These are phyloP conservation scores for Apostichopus japonicus DNA, from an alignment of 35 echinoderm and acorn worm species.

Conservation along the genomic window DNA sequence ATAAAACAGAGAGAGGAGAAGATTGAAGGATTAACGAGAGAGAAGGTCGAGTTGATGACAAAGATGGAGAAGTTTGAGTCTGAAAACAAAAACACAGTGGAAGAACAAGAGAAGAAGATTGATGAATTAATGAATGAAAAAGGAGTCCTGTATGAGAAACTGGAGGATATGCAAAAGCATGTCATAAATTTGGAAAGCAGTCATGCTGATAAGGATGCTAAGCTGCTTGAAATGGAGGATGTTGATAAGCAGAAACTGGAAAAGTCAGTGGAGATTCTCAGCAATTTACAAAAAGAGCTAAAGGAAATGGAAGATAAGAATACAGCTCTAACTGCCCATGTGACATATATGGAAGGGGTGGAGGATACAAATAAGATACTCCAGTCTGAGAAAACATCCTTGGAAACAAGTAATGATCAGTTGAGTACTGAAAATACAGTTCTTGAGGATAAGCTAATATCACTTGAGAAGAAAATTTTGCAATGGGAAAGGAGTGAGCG, in stretches of 20 bases:
- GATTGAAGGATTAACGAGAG: constrained; percentile 4
- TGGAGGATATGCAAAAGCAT: neutral
- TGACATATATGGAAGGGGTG: neutral
- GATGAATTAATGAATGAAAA: neutral
- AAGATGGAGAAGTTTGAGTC: neutral
- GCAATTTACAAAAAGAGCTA: neutral
- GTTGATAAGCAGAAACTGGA: neutral
- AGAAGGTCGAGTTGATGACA: neutral
- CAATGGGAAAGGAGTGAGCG: neutral
- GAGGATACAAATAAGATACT: neutral
- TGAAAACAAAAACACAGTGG: neutral
- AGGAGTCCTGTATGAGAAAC: neutral
- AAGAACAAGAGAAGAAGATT: neutral
- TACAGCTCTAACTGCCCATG: neutral
- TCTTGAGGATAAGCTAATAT: neutral
- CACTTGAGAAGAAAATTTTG: neutral
- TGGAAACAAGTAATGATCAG: constrained; percentile 19
- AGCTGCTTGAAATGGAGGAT: neutral
- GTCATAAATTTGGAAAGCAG: neutral
- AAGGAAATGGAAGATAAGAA: neutral
- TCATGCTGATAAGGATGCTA: neutral
- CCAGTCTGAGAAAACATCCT: neutral
- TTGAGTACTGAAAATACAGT: neutral
- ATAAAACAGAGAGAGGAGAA: neutral
- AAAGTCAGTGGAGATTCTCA: neutral